Evolutionary conservation across 2,113 vertebrate genomes (phyloP).

Genomic region (Lethenteron camtschaticum): DNA sequence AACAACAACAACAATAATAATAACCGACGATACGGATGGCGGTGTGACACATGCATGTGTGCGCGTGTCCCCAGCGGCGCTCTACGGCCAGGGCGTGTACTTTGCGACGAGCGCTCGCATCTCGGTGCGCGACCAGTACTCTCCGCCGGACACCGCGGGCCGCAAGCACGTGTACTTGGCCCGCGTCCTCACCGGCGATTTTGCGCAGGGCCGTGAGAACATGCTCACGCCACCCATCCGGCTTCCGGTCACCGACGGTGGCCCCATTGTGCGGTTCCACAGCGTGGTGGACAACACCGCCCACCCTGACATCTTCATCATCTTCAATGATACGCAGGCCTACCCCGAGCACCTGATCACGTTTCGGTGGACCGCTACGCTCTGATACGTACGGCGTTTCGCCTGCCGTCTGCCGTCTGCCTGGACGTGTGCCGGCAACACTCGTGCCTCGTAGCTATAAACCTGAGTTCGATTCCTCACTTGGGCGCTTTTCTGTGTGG

Average conservation of each 20-base stretch:
- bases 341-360: slow-evolving; percentile 58
- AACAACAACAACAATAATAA: no score
- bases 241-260: not conserved
- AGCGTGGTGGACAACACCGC: slow-evolving; percentile 33
- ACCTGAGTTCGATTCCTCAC: no score
- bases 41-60: no score
- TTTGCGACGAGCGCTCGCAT: slow-evolving; percentile 34
- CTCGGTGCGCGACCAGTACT: slow-evolving; percentile 40
- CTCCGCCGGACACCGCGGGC: slow-evolving; percentile 25
- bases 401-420: no score
- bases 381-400: no score
- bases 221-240: slow-evolving; percentile 35
- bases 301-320: slow-evolving; percentile 41
- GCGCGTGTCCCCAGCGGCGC: slow-evolving; percentile 23
- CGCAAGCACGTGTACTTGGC: slow-evolving; percentile 48
- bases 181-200: slow-evolving; percentile 42
- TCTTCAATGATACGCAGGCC: slow-evolving; percentile 68
- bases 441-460: no score
- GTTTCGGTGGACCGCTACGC: slow-evolving; percentile 18
- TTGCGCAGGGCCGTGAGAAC: slow-evolving; percentile 18
- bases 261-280: slow-evolving; percentile 28
- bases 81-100: slow-evolving; percentile 54
- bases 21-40: no score
- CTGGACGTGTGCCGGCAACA: no score
- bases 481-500: no score